Base-by-base conservation (phyloP, 2,797 vertebrate genomes). In the Protosalanx chinensis region DNA sequence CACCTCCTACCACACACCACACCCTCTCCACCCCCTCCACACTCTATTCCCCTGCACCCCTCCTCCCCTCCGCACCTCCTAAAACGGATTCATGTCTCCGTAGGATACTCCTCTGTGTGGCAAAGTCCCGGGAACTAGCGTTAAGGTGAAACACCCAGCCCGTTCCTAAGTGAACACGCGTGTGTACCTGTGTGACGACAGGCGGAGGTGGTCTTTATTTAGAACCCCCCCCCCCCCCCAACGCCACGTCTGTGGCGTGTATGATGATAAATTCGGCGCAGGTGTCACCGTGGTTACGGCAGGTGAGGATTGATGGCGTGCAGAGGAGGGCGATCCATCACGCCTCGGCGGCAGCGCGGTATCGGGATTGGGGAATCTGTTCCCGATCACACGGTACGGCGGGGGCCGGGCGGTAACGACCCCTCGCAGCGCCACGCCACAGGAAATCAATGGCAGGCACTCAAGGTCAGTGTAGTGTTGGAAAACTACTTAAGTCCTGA, bases 381-480 rank as follows among this genome's bases (percentile, higher is more conserved):
- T 98, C 94, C 96, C 92, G 91, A 96, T 96, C 95, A 94, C 93
- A 93, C 92, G 78, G 90, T 92, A 4, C 92, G 90, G 88, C 92
- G 91, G 93, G 93, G 95, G 91, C 86, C 78, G 90, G 84, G 94
- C 92, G 86, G 94, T 97, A 97, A 96, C 89, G 91, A 97, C 95
- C 94, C 86, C 93, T 93, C 93, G 95, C 94, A 93, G 93, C 76
- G 86, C 91, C 89, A 93, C 84, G 89, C 95, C 95, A 95, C 94
- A 93, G 94, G 95, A 97, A 98, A 98, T 99, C 96, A 91, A 97
- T 98, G 95, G 84, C 92, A 94, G 72, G 72, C 94, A 94, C 93
- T 97, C 95, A 98, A 98, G 96, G 96, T 98, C 97, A 98, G 96
- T 97, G 94, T 95, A 96, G 94, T 96, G 94, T 95, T 96, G 93